Conservation (phyloP, 2,113 vertebrate species). For the Phaetusa simplex region DNA sequence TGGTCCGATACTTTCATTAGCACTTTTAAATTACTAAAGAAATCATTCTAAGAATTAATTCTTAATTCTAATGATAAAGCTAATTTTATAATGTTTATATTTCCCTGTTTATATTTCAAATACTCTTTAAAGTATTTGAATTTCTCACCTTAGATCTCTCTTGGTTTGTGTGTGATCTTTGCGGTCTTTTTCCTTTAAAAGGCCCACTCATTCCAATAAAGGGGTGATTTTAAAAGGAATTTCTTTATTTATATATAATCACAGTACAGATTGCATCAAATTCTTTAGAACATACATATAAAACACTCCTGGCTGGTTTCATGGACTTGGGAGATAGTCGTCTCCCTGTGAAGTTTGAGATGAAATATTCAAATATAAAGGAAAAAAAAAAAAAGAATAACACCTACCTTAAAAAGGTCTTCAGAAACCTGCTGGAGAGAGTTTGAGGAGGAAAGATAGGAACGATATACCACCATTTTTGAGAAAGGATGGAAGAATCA, state of each 20-base stretch:
- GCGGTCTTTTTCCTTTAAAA: neutral
- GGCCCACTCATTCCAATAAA: neutral
- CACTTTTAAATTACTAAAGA: neutral
- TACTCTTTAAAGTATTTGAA: neutral
- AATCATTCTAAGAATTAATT: neutral
- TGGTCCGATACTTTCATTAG: neutral
- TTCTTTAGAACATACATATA: neutral
- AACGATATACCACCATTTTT: neutral
- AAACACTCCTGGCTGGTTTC: conserved; percentile 5
- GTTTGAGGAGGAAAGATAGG: conserved; percentile 10
- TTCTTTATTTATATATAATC: conserved; percentile 22
- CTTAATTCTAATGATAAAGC: neutral
- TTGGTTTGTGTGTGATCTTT: neutral
- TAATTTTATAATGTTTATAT: neutral
- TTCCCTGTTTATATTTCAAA: neutral
- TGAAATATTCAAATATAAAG: conserved; percentile 40
- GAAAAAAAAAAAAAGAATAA: neutral
- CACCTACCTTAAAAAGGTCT: conserved; percentile 22
- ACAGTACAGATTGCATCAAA: conserved; percentile 25
- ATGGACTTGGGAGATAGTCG: neutral
- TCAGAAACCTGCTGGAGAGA: conserved; percentile 21
- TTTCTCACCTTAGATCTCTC: neutral
- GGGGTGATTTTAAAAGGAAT: neutral
- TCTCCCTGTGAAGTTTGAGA: conserved; percentile 26
- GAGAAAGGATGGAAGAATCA: conserved; percentile 40